A percentile compares a stretch with the other conserved stretches of the same genome.
These are phyloP conservation scores for Poecile montanus DNA, from an alignment of 2,797 vertebrate species.

Conservation along the genomic window DNA sequence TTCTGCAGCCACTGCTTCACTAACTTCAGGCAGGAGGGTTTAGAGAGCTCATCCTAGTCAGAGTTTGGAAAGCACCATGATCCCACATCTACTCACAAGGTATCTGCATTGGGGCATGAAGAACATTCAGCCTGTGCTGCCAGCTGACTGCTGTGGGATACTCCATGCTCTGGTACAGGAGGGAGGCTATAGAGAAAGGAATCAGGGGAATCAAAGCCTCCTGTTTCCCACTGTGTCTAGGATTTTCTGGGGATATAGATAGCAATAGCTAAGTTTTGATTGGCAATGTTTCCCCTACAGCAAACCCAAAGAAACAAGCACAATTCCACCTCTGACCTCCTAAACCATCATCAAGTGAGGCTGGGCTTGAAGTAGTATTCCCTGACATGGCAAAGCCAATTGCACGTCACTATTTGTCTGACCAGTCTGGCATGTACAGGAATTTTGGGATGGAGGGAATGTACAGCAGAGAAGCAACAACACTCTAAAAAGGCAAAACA, in stretches of 20 bases:
- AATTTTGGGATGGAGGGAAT: not conserved
- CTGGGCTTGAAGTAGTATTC: slow-evolving; percentile 12
- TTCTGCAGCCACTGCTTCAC: not conserved
- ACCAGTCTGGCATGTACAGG: not conserved
- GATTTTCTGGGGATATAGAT: not conserved
- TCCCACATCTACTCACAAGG: not conserved
- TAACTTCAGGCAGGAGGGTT: not conserved
- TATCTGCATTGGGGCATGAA: not conserved
- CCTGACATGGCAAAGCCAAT: not conserved
- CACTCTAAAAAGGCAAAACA: not conserved
- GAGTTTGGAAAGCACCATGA: not conserved
- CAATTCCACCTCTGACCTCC: not conserved
- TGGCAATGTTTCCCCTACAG: not conserved
- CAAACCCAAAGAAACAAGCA: not conserved
- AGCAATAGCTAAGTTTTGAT: not conserved
- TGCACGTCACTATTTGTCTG: not conserved
- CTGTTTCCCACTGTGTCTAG: not conserved
- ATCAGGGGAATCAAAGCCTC: slow-evolving; percentile 4
- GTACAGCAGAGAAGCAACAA: not conserved
- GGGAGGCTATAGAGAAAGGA: not conserved
- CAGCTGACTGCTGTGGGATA: not conserved
- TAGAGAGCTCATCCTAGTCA: not conserved
- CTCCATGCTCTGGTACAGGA: not conserved
- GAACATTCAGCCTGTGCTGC: not conserved
- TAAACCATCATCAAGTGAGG: slow-evolving; percentile 4